Conservation (phyloP, 1,140 invertebrate genomes). For the Anthonomus grandis region DNA sequence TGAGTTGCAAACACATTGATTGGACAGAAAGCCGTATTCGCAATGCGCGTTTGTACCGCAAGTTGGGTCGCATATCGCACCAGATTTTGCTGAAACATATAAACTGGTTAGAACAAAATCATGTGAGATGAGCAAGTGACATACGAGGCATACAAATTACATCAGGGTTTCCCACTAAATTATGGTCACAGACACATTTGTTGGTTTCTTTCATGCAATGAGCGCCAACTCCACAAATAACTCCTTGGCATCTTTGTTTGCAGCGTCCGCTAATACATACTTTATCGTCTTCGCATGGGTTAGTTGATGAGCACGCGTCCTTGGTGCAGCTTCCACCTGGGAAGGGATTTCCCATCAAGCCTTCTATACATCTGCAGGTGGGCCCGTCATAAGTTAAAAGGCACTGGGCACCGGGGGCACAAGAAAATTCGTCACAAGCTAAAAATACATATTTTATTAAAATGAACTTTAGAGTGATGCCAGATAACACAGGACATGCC, state of each 20-base stretch:
- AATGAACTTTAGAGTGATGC: too few species aligned
- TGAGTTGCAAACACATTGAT: slow-evolving; percentile 78
- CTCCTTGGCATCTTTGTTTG: slow-evolving; percentile 78
- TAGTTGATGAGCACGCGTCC: slow-evolving; percentile 72
- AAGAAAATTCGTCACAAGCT: slow-evolving; percentile 78
- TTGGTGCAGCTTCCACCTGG: slow-evolving; percentile 78
- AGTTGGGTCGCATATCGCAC: slow-evolving; percentile 72
- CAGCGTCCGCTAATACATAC: slow-evolving; percentile 81
- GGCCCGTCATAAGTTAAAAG: slow-evolving; percentile 81
- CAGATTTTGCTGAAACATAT: slow-evolving; percentile 63
- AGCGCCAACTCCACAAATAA: slow-evolving; percentile 79
- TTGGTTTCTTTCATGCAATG: slow-evolving; percentile 75
- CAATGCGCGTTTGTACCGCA: slow-evolving; percentile 85
- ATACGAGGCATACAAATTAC: slow-evolving; percentile 87
- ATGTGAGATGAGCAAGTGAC: too few species aligned
- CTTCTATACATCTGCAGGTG: slow-evolving; percentile 82
- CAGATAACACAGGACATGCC: too few species aligned
- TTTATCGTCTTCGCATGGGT: slow-evolving; percentile 73
- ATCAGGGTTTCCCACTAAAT: slow-evolving; percentile 85
- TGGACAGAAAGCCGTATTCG: slow-evolving; percentile 69
- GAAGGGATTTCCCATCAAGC: slow-evolving; percentile 85
- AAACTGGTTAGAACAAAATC: slow-evolving; percentile 1
- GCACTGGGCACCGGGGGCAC: slow-evolving; percentile 79
- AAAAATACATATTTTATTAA: too few species aligned
- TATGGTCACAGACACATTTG: slow-evolving; percentile 81